Evolutionary conservation across 2,797 vertebrate species (phyloP).

Genomic region (Myiothlypis coronata): DNA sequence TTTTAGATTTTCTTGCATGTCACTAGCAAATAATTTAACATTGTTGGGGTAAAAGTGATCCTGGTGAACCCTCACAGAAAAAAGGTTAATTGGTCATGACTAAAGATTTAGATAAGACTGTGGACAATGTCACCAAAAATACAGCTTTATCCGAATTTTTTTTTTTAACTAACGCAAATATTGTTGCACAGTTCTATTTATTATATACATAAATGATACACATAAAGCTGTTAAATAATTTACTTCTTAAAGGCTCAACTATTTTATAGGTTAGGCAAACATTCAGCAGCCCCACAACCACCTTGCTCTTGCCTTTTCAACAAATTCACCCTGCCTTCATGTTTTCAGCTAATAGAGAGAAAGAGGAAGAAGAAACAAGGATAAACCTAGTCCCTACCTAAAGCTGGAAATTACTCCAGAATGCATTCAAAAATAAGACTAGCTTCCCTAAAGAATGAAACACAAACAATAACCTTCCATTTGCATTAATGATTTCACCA

Average conservation of each 20-base stretch:
- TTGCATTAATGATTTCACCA: not conserved
- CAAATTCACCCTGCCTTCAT: not conserved
- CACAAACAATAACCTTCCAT: not conserved
- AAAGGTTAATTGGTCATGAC: not conserved
- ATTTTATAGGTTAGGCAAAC: not conserved
- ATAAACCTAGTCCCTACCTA: not conserved
- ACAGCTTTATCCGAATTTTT: not conserved
- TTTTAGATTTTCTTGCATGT: not conserved
- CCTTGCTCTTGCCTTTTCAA: not conserved
- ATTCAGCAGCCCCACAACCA: not conserved
- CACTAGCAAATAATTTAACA: not conserved
- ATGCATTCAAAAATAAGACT: not conserved
- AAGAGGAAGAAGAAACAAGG: not conserved
- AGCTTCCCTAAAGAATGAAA: not conserved
- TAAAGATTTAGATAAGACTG: not conserved
- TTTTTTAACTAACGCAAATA: not conserved
- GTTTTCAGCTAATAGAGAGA: not conserved
- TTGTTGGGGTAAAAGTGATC: not conserved
- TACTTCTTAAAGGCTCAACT: not conserved
- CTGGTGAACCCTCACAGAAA: not conserved
- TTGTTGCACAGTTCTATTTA: not conserved
- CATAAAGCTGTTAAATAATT: not conserved
- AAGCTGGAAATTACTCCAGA: not conserved
- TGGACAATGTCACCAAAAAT: not conserved
- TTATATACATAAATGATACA: not conserved